Evolutionary conservation across 2,113 vertebrate genomes (phyloP).

Genomic region (Bambusicola thoracicus): DNA sequence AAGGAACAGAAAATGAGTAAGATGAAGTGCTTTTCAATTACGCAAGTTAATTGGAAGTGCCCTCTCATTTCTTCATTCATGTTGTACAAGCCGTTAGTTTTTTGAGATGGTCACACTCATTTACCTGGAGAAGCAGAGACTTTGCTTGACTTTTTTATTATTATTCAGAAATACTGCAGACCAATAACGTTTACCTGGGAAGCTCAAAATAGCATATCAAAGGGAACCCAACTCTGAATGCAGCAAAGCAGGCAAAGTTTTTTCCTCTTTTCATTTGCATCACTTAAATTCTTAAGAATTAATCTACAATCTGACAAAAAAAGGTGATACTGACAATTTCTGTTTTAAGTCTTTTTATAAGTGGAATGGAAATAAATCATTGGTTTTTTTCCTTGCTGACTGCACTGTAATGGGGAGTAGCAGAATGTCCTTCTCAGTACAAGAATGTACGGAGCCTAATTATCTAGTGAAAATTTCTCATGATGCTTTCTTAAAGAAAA

Average conservation of each 20-base stretch:
- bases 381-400: neutral
- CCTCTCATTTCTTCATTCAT: neutral
- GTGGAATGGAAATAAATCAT: neutral
- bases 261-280: neutral
- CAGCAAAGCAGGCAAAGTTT: neutral
- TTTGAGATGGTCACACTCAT: neutral
- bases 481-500: neutral
- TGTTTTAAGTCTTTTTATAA: neutral
- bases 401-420: neutral
- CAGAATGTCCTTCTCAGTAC: rapidly evolving
- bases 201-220: neutral
- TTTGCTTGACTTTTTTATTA: neutral
- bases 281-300: neutral
- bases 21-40: neutral
- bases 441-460: neutral
- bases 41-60: neutral
- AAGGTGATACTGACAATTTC: neutral
- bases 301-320: neutral
- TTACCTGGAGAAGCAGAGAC: neutral
- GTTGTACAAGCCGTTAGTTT: neutral
- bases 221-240: neutral
- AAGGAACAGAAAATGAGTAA: neutral
- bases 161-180: neutral
- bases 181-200: neutral
- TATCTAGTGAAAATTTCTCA: neutral